Evolutionary conservation across 2,113 vertebrate genomes (phyloP).

Genomic region (Pycnonotus jocosus): DNA sequence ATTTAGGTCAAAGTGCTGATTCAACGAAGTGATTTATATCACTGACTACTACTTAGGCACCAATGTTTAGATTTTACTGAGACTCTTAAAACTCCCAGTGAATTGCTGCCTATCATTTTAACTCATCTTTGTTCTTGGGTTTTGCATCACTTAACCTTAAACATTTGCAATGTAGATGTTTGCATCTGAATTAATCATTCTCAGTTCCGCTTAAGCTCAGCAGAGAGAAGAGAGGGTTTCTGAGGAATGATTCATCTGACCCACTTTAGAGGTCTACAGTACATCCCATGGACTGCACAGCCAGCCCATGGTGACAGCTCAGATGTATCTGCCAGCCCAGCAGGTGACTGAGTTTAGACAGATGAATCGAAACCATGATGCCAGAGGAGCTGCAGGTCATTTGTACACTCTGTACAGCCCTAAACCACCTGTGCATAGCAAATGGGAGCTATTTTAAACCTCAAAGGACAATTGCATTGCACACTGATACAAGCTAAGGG

Average conservation of each 20-base stretch:
- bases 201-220: background rate
- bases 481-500: background rate
- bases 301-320: background rate
- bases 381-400: background rate
- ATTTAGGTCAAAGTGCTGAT: background rate
- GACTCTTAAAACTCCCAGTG: background rate
- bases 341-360: background rate
- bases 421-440: background rate
- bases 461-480: background rate
- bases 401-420: background rate
- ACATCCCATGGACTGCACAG: background rate
- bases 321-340: background rate
- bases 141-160: background rate
- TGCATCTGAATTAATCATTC: background rate
- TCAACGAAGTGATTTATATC: background rate
- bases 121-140: background rate
- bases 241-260: constrained; percentile 30
- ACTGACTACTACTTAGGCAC: background rate
- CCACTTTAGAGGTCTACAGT: background rate
- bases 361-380: background rate
- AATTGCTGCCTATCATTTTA: background rate
- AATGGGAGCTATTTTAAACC: constrained; percentile 5
- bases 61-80: background rate
- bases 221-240: background rate
- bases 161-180: background rate